Evolutionary conservation across 2,888 invertebrate species (phyloP).

Genomic region (Phytoseiulus persimilis): DNA sequence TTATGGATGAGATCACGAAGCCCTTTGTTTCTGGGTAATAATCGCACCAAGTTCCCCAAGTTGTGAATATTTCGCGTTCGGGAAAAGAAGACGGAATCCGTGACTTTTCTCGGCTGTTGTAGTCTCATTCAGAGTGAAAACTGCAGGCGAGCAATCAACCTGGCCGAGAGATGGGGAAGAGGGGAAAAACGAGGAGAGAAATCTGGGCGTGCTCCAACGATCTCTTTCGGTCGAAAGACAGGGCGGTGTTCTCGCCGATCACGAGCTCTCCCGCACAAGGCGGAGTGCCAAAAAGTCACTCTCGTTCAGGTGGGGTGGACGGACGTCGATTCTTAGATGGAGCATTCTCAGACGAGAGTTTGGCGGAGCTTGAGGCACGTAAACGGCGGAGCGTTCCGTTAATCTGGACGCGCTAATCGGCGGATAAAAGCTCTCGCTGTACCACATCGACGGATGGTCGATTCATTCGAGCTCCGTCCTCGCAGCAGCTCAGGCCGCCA

Average conservation of each 20-base stretch:
- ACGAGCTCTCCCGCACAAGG: background rate
- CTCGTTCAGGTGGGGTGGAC: background rate
- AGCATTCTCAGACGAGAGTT: background rate
- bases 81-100: too few relatives aligned
- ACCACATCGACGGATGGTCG: too few relatives aligned
- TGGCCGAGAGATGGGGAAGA: background rate
- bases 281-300: background rate
- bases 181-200: background rate
- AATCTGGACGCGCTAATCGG: too few relatives aligned
- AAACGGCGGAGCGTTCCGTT: too few relatives aligned
- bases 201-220: background rate
- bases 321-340: background rate
- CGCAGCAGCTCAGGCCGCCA: too few relatives aligned
- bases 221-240: background rate
- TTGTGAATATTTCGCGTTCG: too few relatives aligned
- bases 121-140: background rate
- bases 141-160: background rate
- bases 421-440: too few relatives aligned
- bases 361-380: background rate
- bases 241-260: background rate
- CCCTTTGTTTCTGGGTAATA: too few relatives aligned
- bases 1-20: too few relatives aligned
- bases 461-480: too few relatives aligned
- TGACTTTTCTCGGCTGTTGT: background rate
- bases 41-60: too few relatives aligned